These are phyloP conservation scores for Spea hammondii DNA, from an alignment of 2,797 vertebrate genomes.

Conservation along the genomic window DNA sequence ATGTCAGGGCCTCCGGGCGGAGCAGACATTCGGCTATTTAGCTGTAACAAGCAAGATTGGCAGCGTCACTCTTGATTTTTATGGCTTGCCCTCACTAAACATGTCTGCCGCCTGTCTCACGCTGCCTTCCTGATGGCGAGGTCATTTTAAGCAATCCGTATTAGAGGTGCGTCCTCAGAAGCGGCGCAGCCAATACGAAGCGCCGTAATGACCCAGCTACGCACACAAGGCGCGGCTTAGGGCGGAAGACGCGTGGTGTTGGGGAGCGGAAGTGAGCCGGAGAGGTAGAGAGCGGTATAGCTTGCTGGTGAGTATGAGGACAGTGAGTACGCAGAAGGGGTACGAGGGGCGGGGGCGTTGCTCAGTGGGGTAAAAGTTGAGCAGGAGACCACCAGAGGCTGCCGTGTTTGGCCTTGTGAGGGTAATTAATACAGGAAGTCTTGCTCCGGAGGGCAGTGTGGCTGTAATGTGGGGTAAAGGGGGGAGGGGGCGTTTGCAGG, in stretches of 20 bases:
- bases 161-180: not conserved
- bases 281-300: not conserved
- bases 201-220: conserved; percentile 3
- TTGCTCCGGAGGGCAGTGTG: too few species aligned
- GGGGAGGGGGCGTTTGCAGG: too few species aligned
- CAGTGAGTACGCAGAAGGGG: not conserved
- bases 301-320: not conserved
- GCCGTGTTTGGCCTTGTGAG: not conserved
- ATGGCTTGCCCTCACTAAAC: not conserved
- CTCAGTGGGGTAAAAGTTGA: not conserved
- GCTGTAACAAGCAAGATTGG: too few species aligned
- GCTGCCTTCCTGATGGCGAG: not conserved
- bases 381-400: not conserved
- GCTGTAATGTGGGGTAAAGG: too few species aligned
- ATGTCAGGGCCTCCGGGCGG: too few species aligned
- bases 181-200: too few species aligned
- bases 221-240: conserved; percentile 15
- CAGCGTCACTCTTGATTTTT: too few species aligned
- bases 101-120: not conserved
- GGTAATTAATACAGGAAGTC: not conserved
- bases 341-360: not conserved
- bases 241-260: conserved; percentile 41
- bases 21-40: too few species aligned
- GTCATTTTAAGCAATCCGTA: not conserved
- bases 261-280: not conserved